These are phyloP conservation scores for Neogale vison DNA, from an alignment of 2,113 vertebrate species.

Conservation along the genomic window DNA sequence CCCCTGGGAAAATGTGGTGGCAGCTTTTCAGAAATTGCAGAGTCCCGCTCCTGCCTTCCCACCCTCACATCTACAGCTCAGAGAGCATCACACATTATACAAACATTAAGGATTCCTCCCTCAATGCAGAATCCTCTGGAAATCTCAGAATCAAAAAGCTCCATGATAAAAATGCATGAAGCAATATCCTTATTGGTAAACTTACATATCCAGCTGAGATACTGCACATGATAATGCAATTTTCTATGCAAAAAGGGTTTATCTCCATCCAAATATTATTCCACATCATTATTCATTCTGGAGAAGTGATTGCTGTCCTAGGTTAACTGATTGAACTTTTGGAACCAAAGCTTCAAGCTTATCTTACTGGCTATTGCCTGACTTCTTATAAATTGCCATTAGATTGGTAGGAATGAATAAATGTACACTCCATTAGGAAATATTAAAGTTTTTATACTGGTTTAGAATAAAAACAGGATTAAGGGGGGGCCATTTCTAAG, in stretches of 20 bases:
- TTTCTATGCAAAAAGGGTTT: conserved; percentile 85
- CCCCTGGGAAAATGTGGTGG: conserved; percentile 61
- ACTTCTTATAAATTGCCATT: conserved; percentile 81
- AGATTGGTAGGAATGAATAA: conserved; percentile 81
- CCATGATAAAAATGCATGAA: conserved; percentile 79
- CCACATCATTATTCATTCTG: conserved; percentile 81
- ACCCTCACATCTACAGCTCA: not conserved
- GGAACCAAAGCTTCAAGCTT: conserved; percentile 81
- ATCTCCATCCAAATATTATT: conserved; percentile 84
- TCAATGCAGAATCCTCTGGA: conserved; percentile 75
- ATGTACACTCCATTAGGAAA: conserved; percentile 80
- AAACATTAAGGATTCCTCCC: conserved; percentile 62
- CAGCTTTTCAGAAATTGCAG: conserved; percentile 42
- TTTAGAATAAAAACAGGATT: conserved; percentile 83
- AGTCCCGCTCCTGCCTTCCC: not conserved
- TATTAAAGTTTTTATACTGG: conserved; percentile 80
- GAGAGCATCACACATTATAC: conserved; percentile 48
- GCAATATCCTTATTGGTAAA: conserved; percentile 81
- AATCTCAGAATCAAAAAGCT: conserved; percentile 74
- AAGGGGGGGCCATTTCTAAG: conserved; percentile 76
- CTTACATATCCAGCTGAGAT: conserved; percentile 78
- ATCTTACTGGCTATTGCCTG: conserved; percentile 75
- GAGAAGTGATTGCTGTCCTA: conserved; percentile 82
- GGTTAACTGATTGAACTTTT: conserved; percentile 87
- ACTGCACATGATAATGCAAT: conserved; percentile 79